Base-by-base conservation (phyloP, 2,888 invertebrate genomes). In the Rotaria sp. region DNA sequence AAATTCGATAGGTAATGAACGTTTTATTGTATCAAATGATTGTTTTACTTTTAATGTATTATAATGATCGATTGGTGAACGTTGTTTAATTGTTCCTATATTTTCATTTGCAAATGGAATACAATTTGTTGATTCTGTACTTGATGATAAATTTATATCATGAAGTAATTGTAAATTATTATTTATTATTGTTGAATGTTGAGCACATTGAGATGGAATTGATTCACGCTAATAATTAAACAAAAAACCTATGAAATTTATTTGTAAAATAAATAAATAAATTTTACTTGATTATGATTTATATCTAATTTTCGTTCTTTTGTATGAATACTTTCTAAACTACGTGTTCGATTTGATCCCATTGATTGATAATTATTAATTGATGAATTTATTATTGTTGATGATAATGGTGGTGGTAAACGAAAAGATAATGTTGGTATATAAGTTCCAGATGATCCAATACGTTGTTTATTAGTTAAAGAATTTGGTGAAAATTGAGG, bases 51-150 rank as follows among this genome's bases (percentile, higher is more conserved):
- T 21, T 35, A 18, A 35, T 18, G 26, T 11, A 41, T 80, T 4
- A 45, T 80, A 26, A 26, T 26, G 45, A 80, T 45, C 45, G 26
- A 45, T 11, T 41, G 26, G 8, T n/a, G 85, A 84, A 88, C 94
- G 93, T 90, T 97, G 97, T 91, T 96, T 96, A 90, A 98, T 97
- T 86, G 98, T 98, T 86, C 97, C 98, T 55, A 97, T 96, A 92
- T 98, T 97, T 91, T 98, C 97, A 91, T 98, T 97, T 88, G 97
- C 97, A 92, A 98, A 98, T 74, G 97, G 97, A 87, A 93, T 88
- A 30, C 91, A 90, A 88, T 97, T 96, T 84, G 96, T 96, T 93
- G 97, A 97, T 88, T 96, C 95, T 92, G 96, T 96, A 89, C 96
- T 96, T 15, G 90, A 90, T 24, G 90, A 90, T 45, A 88, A 87